Evolutionary conservation across 37 sponge, comb jelly and placozoan genomes (phyloP).

Genomic region (Geodia barretti): DNA sequence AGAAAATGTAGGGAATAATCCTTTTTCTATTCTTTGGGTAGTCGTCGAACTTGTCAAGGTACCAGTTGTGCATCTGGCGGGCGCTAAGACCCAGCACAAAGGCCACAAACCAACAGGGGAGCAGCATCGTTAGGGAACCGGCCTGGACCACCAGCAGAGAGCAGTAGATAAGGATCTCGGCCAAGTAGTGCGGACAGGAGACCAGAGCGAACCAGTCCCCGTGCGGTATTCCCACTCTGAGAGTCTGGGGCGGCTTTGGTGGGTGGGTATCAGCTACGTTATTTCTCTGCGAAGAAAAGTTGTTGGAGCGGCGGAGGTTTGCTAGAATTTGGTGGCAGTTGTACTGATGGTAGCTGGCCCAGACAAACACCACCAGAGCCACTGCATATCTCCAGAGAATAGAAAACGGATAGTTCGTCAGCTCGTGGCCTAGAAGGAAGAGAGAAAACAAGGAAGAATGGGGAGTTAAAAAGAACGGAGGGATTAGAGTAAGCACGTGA

Average conservation of each 20-base stretch:
- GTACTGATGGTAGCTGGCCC: conserved; percentile 73
- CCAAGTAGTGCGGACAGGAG: conserved; percentile 78
- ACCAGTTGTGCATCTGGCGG: conserved; percentile 58
- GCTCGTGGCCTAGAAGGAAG: no score
- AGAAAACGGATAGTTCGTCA: no score
- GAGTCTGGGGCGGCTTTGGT: neutral
- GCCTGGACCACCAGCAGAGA: conserved; percentile 20
- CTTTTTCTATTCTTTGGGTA: conserved; percentile 55
- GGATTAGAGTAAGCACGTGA: no score
- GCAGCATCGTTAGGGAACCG: neutral
- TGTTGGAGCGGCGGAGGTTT: conserved; percentile 27
- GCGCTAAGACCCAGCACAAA: conserved; percentile 38
- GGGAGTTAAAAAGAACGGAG: no score
- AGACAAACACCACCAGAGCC: conserved; percentile 57
- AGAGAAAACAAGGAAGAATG: no score
- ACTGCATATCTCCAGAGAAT: conserved; percentile 38
- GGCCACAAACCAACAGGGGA: conserved; percentile 11
- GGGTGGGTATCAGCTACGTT: neutral
- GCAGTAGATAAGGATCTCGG: conserved; percentile 77
- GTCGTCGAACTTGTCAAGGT: conserved; percentile 51
- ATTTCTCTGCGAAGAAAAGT: neutral
- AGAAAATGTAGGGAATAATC: conserved; percentile 54
- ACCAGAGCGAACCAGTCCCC: conserved; percentile 89
- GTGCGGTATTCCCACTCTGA: conserved; percentile 45
- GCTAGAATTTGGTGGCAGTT: conserved; percentile 80